Base-by-base conservation (phyloP, 2,113 vertebrate species). In the Patagioenas fasciata region DNA sequence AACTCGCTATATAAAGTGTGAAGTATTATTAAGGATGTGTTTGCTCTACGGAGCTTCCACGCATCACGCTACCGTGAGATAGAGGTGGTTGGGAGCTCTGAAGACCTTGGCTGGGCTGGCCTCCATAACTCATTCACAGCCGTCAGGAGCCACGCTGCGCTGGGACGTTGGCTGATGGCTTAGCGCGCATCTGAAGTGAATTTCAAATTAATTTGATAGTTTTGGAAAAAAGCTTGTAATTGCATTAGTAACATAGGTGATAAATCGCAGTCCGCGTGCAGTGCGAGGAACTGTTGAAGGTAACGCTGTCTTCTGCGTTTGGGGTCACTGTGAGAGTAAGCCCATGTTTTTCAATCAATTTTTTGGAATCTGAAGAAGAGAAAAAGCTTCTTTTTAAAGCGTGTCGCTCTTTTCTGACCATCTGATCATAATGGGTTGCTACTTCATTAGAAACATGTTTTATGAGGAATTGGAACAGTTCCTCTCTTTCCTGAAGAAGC, bases 401-500 rank as follows among this genome's bases (percentile, higher is more conserved):
- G 4, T 10, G 9, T 12, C 80, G 24, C 40, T 61, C 32, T 61
- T 91, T 83, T 90, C 72, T 50, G 48, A 74, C 60, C 21, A 53
- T 48, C 24, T 89, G 75, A 95, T 95, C 72, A 23, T 2, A 12
- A 78, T 72, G 72, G 1, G 12, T 80, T 87, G 23, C 70, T 95
- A 81, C 74, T 84, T 93, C 69, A 72, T 84, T 50, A 91, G n/a
- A 85, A 80, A 56, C 9, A 9, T 77, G 18, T 61, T 95, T 88
- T 67, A 86, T 72, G 72, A 85, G 71, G 61, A 95, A 86, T 58
- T 72, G 69, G 54, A 85, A 85, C 1, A 2, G 29, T 88, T 91
- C 71, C 74, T 85, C 13, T 66, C 81, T 88, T 94, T 96, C 50
- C 74, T 71, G 48, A 56, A 95, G 69, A 94, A 93, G 36, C 56